Evolutionary conservation across 2,113 vertebrate genomes (phyloP).

Genomic region (Panurus biarmicus): DNA sequence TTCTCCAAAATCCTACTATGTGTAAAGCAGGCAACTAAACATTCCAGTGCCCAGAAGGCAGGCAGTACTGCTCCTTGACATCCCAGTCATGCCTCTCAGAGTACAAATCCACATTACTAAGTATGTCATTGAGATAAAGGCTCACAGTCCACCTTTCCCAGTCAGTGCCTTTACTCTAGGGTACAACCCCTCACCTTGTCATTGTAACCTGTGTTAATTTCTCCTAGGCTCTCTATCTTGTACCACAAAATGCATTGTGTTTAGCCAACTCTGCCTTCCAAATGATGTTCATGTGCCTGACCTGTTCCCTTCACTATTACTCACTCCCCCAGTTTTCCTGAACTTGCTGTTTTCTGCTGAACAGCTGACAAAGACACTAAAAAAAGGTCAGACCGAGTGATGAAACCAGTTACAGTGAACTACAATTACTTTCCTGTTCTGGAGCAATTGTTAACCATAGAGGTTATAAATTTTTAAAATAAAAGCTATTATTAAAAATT

Average conservation of each 20-base stretch:
- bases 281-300: fast-evolving
- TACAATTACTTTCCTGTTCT: background rate
- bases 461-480: background rate
- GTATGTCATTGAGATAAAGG: background rate
- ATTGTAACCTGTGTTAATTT: background rate
- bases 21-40: background rate
- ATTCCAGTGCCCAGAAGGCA: background rate
- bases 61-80: background rate
- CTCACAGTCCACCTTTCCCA: background rate
- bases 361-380: background rate
- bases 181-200: background rate
- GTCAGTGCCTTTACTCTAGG: background rate
- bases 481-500: background rate
- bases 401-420: background rate
- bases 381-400: background rate
- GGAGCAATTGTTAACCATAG: background rate
- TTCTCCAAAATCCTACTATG: background rate
- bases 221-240: background rate
- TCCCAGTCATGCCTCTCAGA: background rate
- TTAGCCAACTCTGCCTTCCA: background rate
- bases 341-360: background rate
- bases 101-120: background rate
- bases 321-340: background rate
- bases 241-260: background rate
- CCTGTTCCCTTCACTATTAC: background rate